Evolutionary conservation across 2,888 invertebrate genomes (phyloP), one percentile per base, ranked within the genome.

Genomic region (Ormyrus labotus): DNA sequence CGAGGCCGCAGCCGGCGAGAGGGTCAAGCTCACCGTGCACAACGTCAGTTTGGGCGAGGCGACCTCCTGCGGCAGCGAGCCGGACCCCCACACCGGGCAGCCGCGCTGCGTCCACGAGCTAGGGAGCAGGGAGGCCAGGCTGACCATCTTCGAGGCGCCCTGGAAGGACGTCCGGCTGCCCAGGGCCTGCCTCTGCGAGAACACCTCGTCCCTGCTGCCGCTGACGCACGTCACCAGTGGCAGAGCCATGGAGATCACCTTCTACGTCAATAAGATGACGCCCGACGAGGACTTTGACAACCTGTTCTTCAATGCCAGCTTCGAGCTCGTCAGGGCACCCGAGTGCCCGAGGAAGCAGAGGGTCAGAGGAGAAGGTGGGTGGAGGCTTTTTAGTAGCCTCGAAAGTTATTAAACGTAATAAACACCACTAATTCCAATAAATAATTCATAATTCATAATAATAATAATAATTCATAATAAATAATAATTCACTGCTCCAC

Each of bases 281-380:
- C 94, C 96, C 73, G 93, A 94, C 70, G 96, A 97, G 91, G 96
- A 97, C 91, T 96, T 96, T 89, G 94, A 96, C 51, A 94, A 95
- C 87, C 92, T 97, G 73, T 95, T 95, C 91, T 96, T 96, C 90
- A 94, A 94, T 86, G 96, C 95, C 6, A 91, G 83, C 87, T 94
- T 95, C 87, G 95, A 95, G 87, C 92, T 94, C 75, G 92, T 95
- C 47, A 92, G 93, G 8, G 92, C 93, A 82, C 92, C 93, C 0
- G 94, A 94, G 82, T 95, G 95, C 86, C 93, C 94, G 5, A 92
- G 94, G 76, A 93, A 93, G 83, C 93, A 94, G 84, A 91, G 94
- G 80, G 90, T 95, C 7, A 92, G 93, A 9, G 94, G 94, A 5
- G 90, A 90, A 85, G 91, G 90, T 89, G 77, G 82, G 72, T 34